These are phyloP conservation scores for Watsonalla binaria DNA, from an alignment of 2,888 invertebrate genomes.

Conservation along the genomic window DNA sequence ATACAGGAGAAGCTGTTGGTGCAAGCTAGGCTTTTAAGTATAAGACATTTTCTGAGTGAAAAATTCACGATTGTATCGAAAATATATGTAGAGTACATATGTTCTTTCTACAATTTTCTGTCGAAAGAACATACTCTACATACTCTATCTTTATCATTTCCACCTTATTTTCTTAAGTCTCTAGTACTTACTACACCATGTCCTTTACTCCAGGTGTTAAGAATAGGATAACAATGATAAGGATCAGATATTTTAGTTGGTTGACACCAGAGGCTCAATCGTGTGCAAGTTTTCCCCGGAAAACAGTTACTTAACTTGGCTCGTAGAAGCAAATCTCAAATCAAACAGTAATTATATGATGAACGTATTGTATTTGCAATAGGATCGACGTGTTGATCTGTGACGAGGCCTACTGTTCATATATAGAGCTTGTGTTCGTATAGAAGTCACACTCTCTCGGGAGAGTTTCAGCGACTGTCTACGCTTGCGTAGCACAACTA, in stretches of 20 bases:
- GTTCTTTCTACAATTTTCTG: too few relatives aligned
- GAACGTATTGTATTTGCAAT: constrained; percentile 61
- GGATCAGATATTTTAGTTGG: not conserved
- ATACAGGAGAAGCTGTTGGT: too few relatives aligned
- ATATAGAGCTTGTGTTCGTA: constrained; percentile 42
- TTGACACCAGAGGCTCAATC: not conserved
- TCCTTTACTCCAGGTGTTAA: too few relatives aligned
- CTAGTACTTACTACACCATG: too few relatives aligned
- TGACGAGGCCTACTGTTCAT: constrained; percentile 41
- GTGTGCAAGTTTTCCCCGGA: constrained; percentile 14
- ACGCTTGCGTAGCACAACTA: constrained; percentile 20
- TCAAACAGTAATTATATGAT: constrained; percentile 65
- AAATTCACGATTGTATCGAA: too few relatives aligned
- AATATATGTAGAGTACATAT: too few relatives aligned
- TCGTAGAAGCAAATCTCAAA: constrained; percentile 48
- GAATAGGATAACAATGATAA: too few relatives aligned
- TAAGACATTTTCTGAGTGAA: too few relatives aligned
- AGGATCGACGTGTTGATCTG: constrained; percentile 57
- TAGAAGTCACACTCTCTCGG: constrained; percentile 55
- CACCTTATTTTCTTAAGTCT: too few relatives aligned
- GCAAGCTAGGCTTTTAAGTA: too few relatives aligned
- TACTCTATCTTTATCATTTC: too few relatives aligned
- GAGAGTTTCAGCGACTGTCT: constrained; percentile 56
- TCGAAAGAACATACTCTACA: too few relatives aligned
- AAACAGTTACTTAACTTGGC: constrained; percentile 19